Percentiles rank a stretch among this genome's conserved stretches.
Conservation (phyloP, 2,888 invertebrate species). For the Leptarthrus brevirostris region DNA sequence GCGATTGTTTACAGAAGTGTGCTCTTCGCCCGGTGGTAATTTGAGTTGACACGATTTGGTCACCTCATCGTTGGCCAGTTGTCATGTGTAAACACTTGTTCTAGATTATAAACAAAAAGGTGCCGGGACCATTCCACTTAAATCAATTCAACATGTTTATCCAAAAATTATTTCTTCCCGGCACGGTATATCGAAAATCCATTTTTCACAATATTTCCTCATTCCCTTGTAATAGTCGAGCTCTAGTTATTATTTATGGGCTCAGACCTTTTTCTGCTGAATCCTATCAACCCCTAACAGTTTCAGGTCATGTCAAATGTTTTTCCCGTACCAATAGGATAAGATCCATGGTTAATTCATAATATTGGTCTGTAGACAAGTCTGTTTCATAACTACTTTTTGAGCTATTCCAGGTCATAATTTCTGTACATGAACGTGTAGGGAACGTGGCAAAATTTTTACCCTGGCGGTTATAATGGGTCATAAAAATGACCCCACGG, state of each 20-base stretch:
- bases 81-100: neutral
- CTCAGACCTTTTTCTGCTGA: neutral
- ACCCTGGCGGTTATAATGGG: constrained; percentile 44
- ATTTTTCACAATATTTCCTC: constrained; percentile 1
- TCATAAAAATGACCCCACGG: constrained; percentile 51
- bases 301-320: constrained; percentile 8
- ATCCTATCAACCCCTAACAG: neutral
- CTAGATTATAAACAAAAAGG: constrained; percentile 7
- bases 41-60: constrained; percentile 18
- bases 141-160: constrained; percentile 18
- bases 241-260: constrained; percentile 26
- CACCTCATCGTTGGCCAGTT: neutral
- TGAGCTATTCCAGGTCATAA: constrained; percentile 13
- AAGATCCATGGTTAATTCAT: constrained; percentile 24
- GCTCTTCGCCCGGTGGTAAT: neutral
- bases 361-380: constrained; percentile 1
- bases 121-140: neutral
- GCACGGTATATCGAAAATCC: constrained; percentile 7
- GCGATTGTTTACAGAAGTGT: constrained; percentile 25
- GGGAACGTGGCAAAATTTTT: constrained; percentile 11
- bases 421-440: neutral
- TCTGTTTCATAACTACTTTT: neutral
- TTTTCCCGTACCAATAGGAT: constrained; percentile 4
- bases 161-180: constrained; percentile 13
- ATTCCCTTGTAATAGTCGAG: too few species aligned